Evolutionary conservation across 2,113 vertebrate genomes (phyloP), one percentile per base, ranked within the genome.

Genomic region (Phaethon lepturus): DNA sequence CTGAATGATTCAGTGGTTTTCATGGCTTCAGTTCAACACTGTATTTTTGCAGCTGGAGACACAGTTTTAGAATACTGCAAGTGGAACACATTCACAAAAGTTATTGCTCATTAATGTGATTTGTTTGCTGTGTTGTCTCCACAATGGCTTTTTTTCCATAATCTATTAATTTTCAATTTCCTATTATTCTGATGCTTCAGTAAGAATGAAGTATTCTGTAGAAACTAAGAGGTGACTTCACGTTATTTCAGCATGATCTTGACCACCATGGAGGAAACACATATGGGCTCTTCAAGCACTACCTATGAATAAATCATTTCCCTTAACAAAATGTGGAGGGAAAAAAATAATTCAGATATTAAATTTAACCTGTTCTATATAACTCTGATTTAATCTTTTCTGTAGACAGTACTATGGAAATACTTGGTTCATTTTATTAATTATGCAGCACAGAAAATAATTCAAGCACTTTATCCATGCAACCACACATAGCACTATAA

Each of bases 1-100:
- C 84, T 78, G 78, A 93, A 95, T 88, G 71, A 93, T 95, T 96
- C 79, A 87, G 25, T 52, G 42, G 18, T 75, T 86, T 95, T 90
- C 62, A 84, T 88, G 79, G 74, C 38, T 95, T 79, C 76, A 60
- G 63, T 71, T 88, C 49, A 66, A 56, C 31, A 40, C 55, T 52
- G 29, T 67, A 17, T 71, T 88, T 81, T 60, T 89, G 88, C 69
- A 96, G 64, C 53, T 38, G 40, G 72, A 86, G 60, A 91, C 29
- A 76, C 3, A n/a, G 11, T 44, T 86, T 93, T 67, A 87, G 93
- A 93, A 81, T 55, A 67, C 10, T 80, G 11, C 17, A 49, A 44
- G 64, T 14, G 28, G 45, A 95, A 64, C 14, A 44, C 13, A 44
- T 38, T 85, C 74, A 92, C n/a, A 73, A 94, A 86, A 86, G 14